A percentile compares a stretch with the other conserved stretches of the same genome.
phyloP scores from a whole-genome alignment of 1,140 invertebrate species.

The Cherax quadricarinatus region DNA sequence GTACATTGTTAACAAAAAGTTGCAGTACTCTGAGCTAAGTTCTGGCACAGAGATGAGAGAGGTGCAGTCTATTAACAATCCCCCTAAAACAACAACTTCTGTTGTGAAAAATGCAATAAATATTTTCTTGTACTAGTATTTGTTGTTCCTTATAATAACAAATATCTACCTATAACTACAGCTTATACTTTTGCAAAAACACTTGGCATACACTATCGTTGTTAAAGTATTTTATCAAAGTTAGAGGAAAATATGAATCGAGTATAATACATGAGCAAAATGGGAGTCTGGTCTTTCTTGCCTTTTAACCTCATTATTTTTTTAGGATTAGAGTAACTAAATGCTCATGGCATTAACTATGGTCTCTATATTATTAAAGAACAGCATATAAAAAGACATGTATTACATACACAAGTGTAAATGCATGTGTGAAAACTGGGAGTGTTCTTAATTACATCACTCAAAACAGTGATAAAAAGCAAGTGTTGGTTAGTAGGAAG shows the following conservation, averaged over 20 bases:
- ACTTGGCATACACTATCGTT: slow-evolving; percentile 64
- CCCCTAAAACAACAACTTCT: slow-evolving; percentile 22
- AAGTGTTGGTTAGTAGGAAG: too few species aligned
- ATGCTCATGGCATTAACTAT: not conserved
- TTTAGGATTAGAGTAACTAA: not conserved
- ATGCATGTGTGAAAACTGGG: too few species aligned
- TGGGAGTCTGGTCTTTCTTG: slow-evolving; percentile 43
- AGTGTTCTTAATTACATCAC: too few species aligned
- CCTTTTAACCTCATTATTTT: slow-evolving; percentile 16
- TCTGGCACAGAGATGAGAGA: slow-evolving; percentile 37
- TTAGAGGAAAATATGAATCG: not conserved
- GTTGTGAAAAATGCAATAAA: slow-evolving; percentile 55
- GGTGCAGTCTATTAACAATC: slow-evolving; percentile 36
- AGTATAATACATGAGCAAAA: slow-evolving; percentile 48
- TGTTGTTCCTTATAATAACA: slow-evolving; percentile 58
- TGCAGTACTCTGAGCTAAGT: slow-evolving; percentile 16
- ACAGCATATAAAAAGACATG: too few species aligned
- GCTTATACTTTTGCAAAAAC: slow-evolving; percentile 60
- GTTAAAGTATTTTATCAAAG: slow-evolving; percentile 48
- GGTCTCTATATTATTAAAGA: too few species aligned
- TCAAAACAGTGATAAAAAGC: too few species aligned
- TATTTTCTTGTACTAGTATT: slow-evolving; percentile 59
- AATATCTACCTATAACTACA: slow-evolving; percentile 61
- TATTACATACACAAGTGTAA: too few species aligned
- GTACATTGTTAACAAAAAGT: slow-evolving; percentile 37